Percentiles rank a stretch among this genome's conserved stretches.
Evolutionary conservation across 2,797 vertebrate genomes (phyloP).

Genomic region (Poeciliopsis turneri): DNA sequence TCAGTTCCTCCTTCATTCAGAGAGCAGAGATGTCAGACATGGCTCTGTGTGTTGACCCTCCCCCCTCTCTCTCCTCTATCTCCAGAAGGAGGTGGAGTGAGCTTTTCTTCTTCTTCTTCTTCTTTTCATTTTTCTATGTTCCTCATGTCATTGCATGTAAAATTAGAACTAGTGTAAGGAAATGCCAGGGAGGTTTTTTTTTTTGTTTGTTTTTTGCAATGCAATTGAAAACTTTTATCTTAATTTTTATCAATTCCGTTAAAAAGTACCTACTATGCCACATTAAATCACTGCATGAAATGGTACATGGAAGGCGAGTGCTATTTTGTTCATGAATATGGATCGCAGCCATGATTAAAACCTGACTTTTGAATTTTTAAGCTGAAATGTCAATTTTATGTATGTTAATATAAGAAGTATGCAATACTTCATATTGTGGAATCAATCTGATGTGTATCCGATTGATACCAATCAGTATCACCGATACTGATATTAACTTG

Average conservation of each 20-base stretch:
- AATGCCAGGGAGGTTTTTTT: neutral
- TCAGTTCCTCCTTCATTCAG: conserved; percentile 66
- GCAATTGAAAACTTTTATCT: neutral
- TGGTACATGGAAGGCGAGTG: neutral
- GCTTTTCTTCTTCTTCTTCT: conserved; percentile 15
- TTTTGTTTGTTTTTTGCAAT: no score
- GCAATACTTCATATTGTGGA: no score
- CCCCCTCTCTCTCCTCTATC: conserved; percentile 57
- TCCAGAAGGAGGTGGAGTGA: conserved; percentile 39
- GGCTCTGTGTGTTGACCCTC: conserved; percentile 61
- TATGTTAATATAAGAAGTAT: no score
- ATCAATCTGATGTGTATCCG: no score
- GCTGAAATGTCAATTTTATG: neutral
- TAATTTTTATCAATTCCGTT: neutral
- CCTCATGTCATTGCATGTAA: conserved; percentile 38
- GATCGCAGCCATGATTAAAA: neutral
- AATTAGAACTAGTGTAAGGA: conserved; percentile 23
- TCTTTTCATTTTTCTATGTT: conserved; percentile 18
- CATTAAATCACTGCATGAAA: neutral
- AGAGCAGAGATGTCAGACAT: conserved; percentile 75
- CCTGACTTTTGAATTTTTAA: neutral
- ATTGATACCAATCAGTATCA: no score
- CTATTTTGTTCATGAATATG: neutral
- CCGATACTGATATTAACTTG: no score
- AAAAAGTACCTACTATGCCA: neutral